A percentile compares a stretch with the other conserved stretches of the same genome.
These are phyloP conservation scores for Melanotaenia duboulayi DNA, from an alignment of 2,113 vertebrate species.

Conservation along the genomic window DNA sequence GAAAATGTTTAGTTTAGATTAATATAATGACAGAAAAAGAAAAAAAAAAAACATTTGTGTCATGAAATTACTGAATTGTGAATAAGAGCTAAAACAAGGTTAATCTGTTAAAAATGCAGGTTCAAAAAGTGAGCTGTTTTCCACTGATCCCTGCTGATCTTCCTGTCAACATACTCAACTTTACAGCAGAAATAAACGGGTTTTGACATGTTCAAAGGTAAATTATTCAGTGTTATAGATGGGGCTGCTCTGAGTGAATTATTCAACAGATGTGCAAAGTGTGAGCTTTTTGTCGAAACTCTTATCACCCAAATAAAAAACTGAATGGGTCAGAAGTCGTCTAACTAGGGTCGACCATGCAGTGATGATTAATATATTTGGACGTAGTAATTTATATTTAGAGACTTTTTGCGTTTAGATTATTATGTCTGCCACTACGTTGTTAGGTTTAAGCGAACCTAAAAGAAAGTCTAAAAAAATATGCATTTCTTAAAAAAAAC, in stretches of 20 bases:
- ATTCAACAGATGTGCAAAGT: background rate
- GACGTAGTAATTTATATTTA: too few species aligned
- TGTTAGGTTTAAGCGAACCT: too few species aligned
- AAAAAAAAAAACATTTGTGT: background rate
- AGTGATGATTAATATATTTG: too few species aligned
- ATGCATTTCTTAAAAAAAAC: too few species aligned
- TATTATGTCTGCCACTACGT: too few species aligned
- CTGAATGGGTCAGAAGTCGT: too few species aligned
- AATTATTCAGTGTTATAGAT: background rate
- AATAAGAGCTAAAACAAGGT: background rate
- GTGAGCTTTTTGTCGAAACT: too few species aligned
- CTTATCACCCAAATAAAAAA: too few species aligned
- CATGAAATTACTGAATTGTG: too few species aligned
- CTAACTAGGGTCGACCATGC: too few species aligned
- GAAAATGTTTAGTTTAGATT: background rate
- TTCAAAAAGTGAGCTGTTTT: background rate
- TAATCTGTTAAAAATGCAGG: background rate
- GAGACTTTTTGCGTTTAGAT: too few species aligned
- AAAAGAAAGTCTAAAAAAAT: too few species aligned
- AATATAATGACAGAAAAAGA: background rate
- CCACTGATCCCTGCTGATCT: background rate
- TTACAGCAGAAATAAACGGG: background rate
- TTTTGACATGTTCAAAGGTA: background rate
- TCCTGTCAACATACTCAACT: background rate
- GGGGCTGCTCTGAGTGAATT: background rate